Percentiles rank a stretch among this genome's conserved stretches.
phyloP scores from a whole-genome alignment of 2,888 invertebrate species.

The Deilephila elpenor region DNA sequence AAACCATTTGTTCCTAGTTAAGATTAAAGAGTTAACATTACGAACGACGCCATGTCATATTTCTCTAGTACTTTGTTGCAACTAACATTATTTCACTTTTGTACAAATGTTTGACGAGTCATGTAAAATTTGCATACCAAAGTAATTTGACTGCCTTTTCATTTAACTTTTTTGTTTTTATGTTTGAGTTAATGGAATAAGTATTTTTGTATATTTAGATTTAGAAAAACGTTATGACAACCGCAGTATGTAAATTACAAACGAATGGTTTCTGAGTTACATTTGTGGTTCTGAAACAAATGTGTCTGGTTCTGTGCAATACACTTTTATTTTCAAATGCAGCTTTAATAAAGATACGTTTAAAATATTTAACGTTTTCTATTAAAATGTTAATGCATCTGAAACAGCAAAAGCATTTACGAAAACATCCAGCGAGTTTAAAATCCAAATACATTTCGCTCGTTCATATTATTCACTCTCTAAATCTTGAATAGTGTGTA shows the following conservation, averaged over 20 bases:
- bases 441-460: slow-evolving; percentile 2
- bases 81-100: background rate
- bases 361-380: background rate
- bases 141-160: too few relatives aligned
- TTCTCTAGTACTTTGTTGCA: background rate
- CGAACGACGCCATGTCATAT: slow-evolving; percentile 43
- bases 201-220: too few relatives aligned
- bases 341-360: background rate
- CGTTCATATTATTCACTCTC: slow-evolving; percentile 8
- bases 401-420: background rate
- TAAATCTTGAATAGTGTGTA: slow-evolving; percentile 4
- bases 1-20: slow-evolving; percentile 49
- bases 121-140: too few relatives aligned
- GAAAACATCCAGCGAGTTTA: slow-evolving; percentile 10
- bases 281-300: background rate
- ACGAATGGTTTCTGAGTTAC: too few relatives aligned
- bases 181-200: too few relatives aligned
- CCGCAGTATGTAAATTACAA: too few relatives aligned
- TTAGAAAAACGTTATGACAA: too few relatives aligned
- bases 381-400: slow-evolving; percentile 3
- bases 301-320: background rate
- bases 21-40: slow-evolving; percentile 47
- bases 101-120: too few relatives aligned
- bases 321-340: background rate
- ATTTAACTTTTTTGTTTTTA: too few relatives aligned